Base-by-base conservation (phyloP, 2,113 vertebrate genomes). In the Ictidomys tridecemlineatus region DNA sequence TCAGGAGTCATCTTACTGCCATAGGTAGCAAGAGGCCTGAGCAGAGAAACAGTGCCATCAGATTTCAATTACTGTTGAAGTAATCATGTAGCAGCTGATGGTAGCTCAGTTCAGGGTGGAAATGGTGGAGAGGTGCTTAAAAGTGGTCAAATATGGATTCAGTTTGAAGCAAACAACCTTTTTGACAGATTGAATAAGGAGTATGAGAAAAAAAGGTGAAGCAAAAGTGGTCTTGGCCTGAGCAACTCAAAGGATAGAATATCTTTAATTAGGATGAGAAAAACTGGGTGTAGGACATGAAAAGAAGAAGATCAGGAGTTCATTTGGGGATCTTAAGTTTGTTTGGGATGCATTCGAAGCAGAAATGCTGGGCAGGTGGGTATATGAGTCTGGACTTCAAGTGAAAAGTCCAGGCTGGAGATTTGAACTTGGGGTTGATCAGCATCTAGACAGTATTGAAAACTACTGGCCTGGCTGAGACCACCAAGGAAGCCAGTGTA, bases 161-260 rank as follows among this genome's bases (percentile, higher is more conserved):
- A n/a, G 8, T 78, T 86, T 84, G 76, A 94, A 72, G 18, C 2
- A 37, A 88, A 92, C 22, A 17, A 3, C 37, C 45, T 37, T 92
- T 20, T 89, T 5, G 1, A 8, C 45, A 16, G 4, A 72, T 12
- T 91, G 42, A 65, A 70, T n/a, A 8, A 63, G 7, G 22, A 42
- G 32, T 34, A 30, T 28, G 12, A 18, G 37, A 37, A 28, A 5
- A 67, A 83, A 73, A 8, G 1, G 12, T 14, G 2, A 32, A 28
- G 5, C 10, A 76, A 85, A 2, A 48, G 58, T 77, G 51, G 48
- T 37, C 67, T 86, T 74, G 56, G 53, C 7, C 39, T 76, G 18
- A 32, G 13, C 58, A 80, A 53, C 48, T 88, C n/a, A 32, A 80
- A 95, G 22, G 37, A 61, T 82, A 16, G 28, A 76, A 58, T 91